phyloP scores from a whole-genome alignment of 2,797 vertebrate genomes.

The Typhlichthys subterraneus region DNA sequence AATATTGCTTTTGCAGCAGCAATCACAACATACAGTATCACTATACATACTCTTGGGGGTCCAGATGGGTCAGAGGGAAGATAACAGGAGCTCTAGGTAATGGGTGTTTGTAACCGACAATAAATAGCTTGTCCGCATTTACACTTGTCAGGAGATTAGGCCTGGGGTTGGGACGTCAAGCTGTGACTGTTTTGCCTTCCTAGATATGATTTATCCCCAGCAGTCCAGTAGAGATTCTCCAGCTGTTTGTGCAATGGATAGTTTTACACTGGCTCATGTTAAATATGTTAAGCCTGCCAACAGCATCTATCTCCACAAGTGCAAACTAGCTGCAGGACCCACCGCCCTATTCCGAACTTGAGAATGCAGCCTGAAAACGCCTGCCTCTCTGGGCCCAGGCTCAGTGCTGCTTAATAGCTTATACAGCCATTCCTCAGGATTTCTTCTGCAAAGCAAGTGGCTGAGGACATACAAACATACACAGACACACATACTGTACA shows the following conservation, averaged over 20 bases:
- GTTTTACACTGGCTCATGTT: constrained; percentile 63
- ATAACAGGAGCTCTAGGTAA: constrained; percentile 9
- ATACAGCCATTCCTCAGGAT: neutral
- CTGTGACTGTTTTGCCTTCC: constrained; percentile 71
- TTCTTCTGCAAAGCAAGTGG: neutral
- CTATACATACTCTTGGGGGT: constrained; percentile 3
- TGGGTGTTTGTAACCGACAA: constrained; percentile 47
- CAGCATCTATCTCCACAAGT: constrained; percentile 50
- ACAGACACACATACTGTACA: neutral
- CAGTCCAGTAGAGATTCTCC: constrained; percentile 64
- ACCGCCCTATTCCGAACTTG: constrained; percentile 53
- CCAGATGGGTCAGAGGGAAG: neutral
- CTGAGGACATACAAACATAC: neutral
- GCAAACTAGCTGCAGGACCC: constrained; percentile 30
- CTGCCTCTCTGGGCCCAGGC: constrained; percentile 26
- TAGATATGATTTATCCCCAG: constrained; percentile 67
- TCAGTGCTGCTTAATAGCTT: neutral
- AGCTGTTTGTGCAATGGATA: constrained; percentile 71
- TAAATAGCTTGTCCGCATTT: constrained; percentile 61
- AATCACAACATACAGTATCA: neutral
- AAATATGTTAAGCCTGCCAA: constrained; percentile 53
- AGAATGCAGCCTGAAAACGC: constrained; percentile 29
- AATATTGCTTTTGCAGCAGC: neutral
- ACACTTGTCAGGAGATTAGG: constrained; percentile 68
- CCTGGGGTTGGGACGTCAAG: constrained; percentile 56